Evolutionary conservation across 2,113 vertebrate genomes (phyloP).

Genomic region (mouse (Mus musculus)): GRCm39 chr12:91115501-91116000

Average conservation of each 20-base stretch:
- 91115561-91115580: conserved; percentile 47
- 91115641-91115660: conserved; percentile 57
- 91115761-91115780: conserved; percentile 70
- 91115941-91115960: conserved; percentile 85
- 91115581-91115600: conserved; percentile 45
- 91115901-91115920: conserved; percentile 77
- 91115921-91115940: conserved; percentile 79
- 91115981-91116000: conserved; percentile 79
- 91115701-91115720: not conserved
- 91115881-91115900: conserved; percentile 85
- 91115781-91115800: conserved; percentile 82
- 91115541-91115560: conserved; percentile 26
- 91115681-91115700: conserved; percentile 36
- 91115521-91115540: conserved; percentile 3
- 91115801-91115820: conserved; percentile 78
- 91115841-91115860: conserved; percentile 82
- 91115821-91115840: conserved; percentile 86
- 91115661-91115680: conserved; percentile 42
- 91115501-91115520: not conserved
- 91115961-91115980: conserved; percentile 82
- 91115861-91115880: conserved; percentile 85
- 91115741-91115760: conserved; percentile 72
- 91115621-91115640: not conserved
- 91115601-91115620: not conserved
- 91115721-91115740: conserved; percentile 46